Evolutionary conservation across 2,888 invertebrate species (phyloP), one percentile per base, ranked within the genome.

Genomic region (Agrotis exclamationis): DNA sequence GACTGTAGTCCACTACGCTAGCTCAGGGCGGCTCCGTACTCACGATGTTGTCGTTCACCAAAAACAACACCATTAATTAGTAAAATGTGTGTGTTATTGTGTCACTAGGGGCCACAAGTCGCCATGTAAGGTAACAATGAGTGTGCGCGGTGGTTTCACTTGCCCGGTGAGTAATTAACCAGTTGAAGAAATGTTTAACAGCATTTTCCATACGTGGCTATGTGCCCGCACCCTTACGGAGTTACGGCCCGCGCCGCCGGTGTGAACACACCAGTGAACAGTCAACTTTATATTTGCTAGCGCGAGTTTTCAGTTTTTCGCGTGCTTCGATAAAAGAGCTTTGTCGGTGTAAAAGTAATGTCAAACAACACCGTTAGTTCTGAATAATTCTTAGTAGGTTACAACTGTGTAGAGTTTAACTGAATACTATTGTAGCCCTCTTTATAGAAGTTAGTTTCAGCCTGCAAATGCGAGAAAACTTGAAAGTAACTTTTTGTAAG

Each of bases 91-190:
- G 16, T 45, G 48, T 56, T 64, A 54, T 56, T 65, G 65, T 56
- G 22, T 22, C 48, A 33, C 16, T 54, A 18, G 47, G 47, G 33
- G 4, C 39, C n/a, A 20, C 48, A 33, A 22, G 33, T 24, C 44
- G 16, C 74, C 28, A 14, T 48, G 66, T 13, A 33, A 22, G 33
- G 24, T 16, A 18, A 65, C 48, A 74, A 33, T 48, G 44, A 48
- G 54, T 33, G n/a, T 64, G 45, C 24, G 56, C 33, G 33, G 45
- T 50, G 56, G 50, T 57, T 74, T 66, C 45, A 65, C 66, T 66
- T 50, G 66, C 7, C 22, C 22, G 44, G 6, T 22, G 65, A 33
- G 65, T 64, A 56, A 74, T 65, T 56, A 56, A 22, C 48, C 11
- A 56, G 16, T n/a, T 16, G 18, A 33, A 33, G 65, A 50, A 48